Conservation (phyloP, 2,888 invertebrate genomes). For the Prionchulus punctatus region DNA sequence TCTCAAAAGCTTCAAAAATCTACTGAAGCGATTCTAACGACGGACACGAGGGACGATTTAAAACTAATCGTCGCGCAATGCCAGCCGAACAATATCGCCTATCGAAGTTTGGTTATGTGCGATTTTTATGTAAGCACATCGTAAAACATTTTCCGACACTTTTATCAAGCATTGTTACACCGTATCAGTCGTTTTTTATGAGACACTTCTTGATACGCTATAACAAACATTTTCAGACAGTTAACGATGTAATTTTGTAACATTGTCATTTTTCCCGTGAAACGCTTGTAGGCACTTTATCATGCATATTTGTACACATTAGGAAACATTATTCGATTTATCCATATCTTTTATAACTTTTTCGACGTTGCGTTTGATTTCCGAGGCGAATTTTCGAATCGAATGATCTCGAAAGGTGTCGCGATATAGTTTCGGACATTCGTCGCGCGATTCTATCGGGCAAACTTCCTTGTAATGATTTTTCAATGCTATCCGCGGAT, state of each 20-base stretch:
- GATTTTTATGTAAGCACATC: slow-evolving; percentile 5
- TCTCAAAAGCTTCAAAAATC: background rate
- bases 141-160: background rate
- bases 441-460: slow-evolving; percentile 21
- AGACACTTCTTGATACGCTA: too few species aligned
- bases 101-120: slow-evolving; percentile 5
- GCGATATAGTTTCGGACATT: slow-evolving; percentile 19
- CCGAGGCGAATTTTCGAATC: too few species aligned
- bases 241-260: too few species aligned
- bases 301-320: too few species aligned
- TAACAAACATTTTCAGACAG: too few species aligned
- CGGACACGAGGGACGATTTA: background rate
- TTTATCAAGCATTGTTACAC: background rate
- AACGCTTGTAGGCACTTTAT: too few species aligned
- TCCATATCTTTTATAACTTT: too few species aligned
- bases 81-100: slow-evolving; percentile 4
- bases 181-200: too few species aligned
- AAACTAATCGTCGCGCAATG: background rate
- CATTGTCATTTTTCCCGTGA: too few species aligned
- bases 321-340: too few species aligned
- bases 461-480: slow-evolving; percentile 88
- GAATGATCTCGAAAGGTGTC: too few species aligned
- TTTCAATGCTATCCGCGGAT: slow-evolving; percentile 63
- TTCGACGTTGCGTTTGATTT: too few species aligned
- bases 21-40: background rate